These are phyloP conservation scores for Smittia aterrima DNA, from an alignment of 2,888 invertebrate genomes.

Conservation along the genomic window DNA sequence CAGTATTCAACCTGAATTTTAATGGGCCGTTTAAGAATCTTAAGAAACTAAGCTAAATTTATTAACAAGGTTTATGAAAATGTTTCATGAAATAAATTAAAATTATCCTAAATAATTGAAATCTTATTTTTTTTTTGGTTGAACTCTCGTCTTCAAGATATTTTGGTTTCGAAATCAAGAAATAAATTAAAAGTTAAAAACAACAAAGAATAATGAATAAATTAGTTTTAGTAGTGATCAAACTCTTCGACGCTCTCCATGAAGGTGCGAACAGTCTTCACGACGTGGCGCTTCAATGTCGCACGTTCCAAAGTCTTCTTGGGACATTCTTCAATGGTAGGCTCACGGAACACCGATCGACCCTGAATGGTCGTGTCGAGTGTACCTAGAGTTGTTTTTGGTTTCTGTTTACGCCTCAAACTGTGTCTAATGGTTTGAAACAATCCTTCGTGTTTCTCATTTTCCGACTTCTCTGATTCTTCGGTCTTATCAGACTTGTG, in stretches of 20 bases:
- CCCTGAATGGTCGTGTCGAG: not conserved
- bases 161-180: no score
- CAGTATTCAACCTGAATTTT: slow-evolving; percentile 28
- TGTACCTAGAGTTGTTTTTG: not conserved
- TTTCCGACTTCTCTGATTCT: slow-evolving; percentile 14
- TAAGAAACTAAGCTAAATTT: slow-evolving; percentile 23
- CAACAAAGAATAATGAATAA: no score
- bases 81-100: not conserved
- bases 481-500: slow-evolving; percentile 41
- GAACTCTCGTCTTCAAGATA: no score
- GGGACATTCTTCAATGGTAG: not conserved
- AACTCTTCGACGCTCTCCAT: slow-evolving; percentile 52
- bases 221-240: slow-evolving; percentile 45
- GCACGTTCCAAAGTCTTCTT: slow-evolving; percentile 17
- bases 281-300: slow-evolving; percentile 46
- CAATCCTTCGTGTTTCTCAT: slow-evolving; percentile 32
- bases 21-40: slow-evolving; percentile 15
- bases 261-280: slow-evolving; percentile 48
- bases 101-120: slow-evolving; percentile 1
- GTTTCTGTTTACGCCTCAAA: slow-evolving; percentile 48
- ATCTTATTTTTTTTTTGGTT: no score
- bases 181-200: no score
- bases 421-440: slow-evolving; percentile 50
- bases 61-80: slow-evolving; percentile 7
- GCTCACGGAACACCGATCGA: slow-evolving; percentile 21